These are phyloP conservation scores for Heliocidaris erythrogramma DNA, from an alignment of 35 echinoderm and acorn worm species.

Conservation along the genomic window DNA sequence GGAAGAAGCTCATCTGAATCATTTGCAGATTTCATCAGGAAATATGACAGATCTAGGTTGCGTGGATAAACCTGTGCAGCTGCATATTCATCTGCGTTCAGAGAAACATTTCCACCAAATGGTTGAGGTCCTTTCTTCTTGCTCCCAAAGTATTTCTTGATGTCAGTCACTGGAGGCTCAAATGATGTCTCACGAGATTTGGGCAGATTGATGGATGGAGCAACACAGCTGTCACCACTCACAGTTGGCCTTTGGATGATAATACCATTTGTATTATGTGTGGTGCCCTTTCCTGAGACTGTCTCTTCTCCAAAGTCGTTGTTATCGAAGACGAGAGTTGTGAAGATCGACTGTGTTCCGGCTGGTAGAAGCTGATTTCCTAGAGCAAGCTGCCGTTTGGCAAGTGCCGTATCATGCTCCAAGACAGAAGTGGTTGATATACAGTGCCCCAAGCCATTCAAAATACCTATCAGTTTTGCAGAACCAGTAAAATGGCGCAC, in stretches of 20 bases:
- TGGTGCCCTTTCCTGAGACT: conserved; percentile 57
- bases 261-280: conserved; percentile 68
- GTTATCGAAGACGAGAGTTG: conserved; percentile 80
- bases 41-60: conserved; percentile 27
- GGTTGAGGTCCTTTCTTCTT: conserved; percentile 29
- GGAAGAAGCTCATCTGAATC: conserved; percentile 13
- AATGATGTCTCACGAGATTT: conserved; percentile 51
- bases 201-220: not conserved
- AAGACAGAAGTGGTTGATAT: conserved; percentile 50
- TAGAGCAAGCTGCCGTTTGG: conserved; percentile 41
- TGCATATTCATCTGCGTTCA: conserved; percentile 27
- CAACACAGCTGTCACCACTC: not conserved
- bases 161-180: not conserved
- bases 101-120: not conserved
- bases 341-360: conserved; percentile 44
- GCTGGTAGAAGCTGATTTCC: conserved; percentile 37
- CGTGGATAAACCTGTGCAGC: not conserved
- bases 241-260: conserved; percentile 43
- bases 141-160: conserved; percentile 53
- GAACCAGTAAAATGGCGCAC: conserved; percentile 73
- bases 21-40: conserved; percentile 35
- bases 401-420: conserved; percentile 82
- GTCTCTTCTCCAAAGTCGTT: conserved; percentile 81
- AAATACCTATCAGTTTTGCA: conserved; percentile 59
- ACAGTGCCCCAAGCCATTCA: conserved; percentile 77